Base-by-base conservation (phyloP, 2,113 vertebrate species). In the Gobius niger region DNA sequence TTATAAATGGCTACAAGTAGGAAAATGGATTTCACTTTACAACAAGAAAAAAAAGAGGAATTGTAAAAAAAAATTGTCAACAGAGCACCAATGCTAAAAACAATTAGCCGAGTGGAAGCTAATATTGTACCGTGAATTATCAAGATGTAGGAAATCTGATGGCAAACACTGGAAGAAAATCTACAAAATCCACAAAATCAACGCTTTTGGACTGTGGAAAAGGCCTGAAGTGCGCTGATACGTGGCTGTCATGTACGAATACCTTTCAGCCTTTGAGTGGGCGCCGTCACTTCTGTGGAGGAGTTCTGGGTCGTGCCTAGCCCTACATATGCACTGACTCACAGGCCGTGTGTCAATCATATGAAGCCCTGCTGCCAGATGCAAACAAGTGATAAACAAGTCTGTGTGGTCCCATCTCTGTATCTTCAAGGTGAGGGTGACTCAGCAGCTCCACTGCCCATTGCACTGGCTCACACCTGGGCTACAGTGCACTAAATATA, bases 321-420 rank as follows among this genome's bases (percentile, higher is more conserved):
- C 75, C 51, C 52, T 10, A 5, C 15, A 16, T 70, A 65, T 79
- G 70, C 69, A 53, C 75, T 90, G 86, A 90, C 76, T 87, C 84
- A 85, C 70, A 44, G 72, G 65, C 84, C 83, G 73, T 67, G 49
- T 82, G 82, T 82, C 85, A 85, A 66, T 89, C 85, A 83, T 69
- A 78, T 4, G 15, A 47, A 3, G 64, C 68, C 83, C 3, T 34
- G 53, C 60, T 77, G 76, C 80, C 80, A 70, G 75, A 84, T 76
- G 84, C 81, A 89, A n/a, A n/a, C n/a, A n/a, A 84, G 72, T 46
- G 63, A 65, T 69, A 73, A 82, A 85, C 64, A 82, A 84, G 66
- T 41, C 75, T 24, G 82, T 81, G 80, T 76, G 84, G 78, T 88
- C 81, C 57, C 41, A 15, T 71, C 60, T 51, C 24, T 34, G 34